Evolutionary conservation across 2,888 invertebrate genomes (phyloP), one percentile per base, ranked within the genome.

Genomic region (Bembecia ichneumoniformis): DNA sequence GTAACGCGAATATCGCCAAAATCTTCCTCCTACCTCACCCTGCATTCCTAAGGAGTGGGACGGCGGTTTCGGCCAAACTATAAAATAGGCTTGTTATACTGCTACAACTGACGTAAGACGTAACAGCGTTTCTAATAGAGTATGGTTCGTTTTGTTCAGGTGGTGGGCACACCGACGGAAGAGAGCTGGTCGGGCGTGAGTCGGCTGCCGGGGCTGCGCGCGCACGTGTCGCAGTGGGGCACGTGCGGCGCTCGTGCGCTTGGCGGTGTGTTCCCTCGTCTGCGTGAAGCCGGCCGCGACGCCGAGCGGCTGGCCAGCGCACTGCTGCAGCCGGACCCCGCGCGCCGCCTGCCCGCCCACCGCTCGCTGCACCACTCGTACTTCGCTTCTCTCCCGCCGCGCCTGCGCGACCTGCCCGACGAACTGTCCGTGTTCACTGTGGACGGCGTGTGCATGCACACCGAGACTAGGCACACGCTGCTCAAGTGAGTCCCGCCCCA

Each of bases 381-480:
- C 88, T 99, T 99, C 87, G 90, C 92, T 56, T 92, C 93, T 61
- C 91, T 99, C 79, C 97, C 98, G 71, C 92, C 92, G 74, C 93
- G 96, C 83, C 90, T 99, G 60, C 91, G 94, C 74, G 95, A 96
- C 74, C 89, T 99, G 87, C 96, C 96, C 62, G 96, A 97, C 75
- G 98, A 96, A 88, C 92, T 95, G 72, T 97, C 97, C 69, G 96
- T 98, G 89, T 97, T 96, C 89, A 95, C 94, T 68, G 96, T 98
- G 75, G 96, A 97, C 84, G 97, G 97, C 67, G 92, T 97, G 66
- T 92, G 93, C 80, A 83, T 96, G 71, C 92, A 92, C 78, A 92
- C 94, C 50, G 97, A 97, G 87, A 91, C 92, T 69, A 89, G 92
- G 71, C 87, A 87, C 66, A 77, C 82, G 51, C 74, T 80, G 63